Evolutionary conservation across 1,140 invertebrate species (phyloP), one percentile per base, ranked within the genome.

Genomic region (Penaeus vannamei): DNA sequence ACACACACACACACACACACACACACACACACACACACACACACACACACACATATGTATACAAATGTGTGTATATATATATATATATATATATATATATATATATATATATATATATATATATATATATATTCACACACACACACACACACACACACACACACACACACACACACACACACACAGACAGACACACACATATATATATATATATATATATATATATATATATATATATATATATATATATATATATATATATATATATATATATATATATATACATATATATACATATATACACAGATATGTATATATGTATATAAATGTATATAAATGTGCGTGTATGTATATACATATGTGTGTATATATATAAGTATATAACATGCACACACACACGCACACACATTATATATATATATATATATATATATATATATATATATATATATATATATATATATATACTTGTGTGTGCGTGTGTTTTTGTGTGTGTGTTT

Each of bases 261-360:
- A 72, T 72, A 20, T 72, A 72, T 72, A 72, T 72, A 72, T 72
- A 72, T 72, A 72, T 72, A 72, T 72, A 72, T 72, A 72, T 72
- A 72, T 72, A 72, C n/a, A 72, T 72, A 72, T 72, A 72, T 32
- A 72, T 72, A 72, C 8, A 72, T 72, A 72, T 8, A 72, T 72
- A 72, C 23, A 72, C n/a, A 72, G 2, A 72, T 72, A 72, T 72
- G 36, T 26, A 72, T 19, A 72, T 3, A 72, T 72, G n/a, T 23
- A 36, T 26, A 72, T 72, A 19, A 22, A 72, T 72, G n/a, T 72
- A 72, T 72, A 72, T 72, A 72, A 22, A 72, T 72, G n/a, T 72
- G n/a, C n/a, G n/a, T 72, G n/a, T 72, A 72, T 72, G n/a, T 72
- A 72, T 72, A 72, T 72, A 72, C n/a, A 72, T 72, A 72, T 72